Base-by-base conservation (phyloP, 2,113 vertebrate species). In the Colistium nudipinnis region DNA sequence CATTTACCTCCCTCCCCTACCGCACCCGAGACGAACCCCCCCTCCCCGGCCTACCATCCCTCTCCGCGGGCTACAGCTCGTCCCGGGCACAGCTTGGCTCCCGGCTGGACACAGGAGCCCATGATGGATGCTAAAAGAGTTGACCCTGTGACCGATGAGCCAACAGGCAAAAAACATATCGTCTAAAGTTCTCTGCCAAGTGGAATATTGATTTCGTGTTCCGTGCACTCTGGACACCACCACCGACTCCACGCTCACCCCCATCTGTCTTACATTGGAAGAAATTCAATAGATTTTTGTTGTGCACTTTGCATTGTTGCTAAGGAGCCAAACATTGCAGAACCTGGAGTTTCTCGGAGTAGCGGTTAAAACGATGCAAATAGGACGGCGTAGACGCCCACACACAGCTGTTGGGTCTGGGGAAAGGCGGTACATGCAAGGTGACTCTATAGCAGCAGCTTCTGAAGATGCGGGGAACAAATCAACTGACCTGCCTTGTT, bases 151-250 rank as follows among this genome's bases (percentile, higher is more conserved):
- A 91, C 91, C 86, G 52, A 72, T 63, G 80, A 87, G 78, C 89
- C 81, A 83, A 81, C 71, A 69, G 85, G 87, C 86, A 86, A 83
- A 92, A 86, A 89, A 75, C 76, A 71, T 66, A 72, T 70, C 74
- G 39, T 84, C 83, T 88, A 88, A 92, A 88, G 80, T 90, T 83
- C 84, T 89, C 82, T 90, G 90, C 90, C 91, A 90, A 87, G 84
- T 62, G 76, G 76, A 90, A 88, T 93, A 93, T 93, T 88, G 91
- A 93, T 93, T 92, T 89, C 56, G 65, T 80, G 89, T 90, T 92
- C 75, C 43, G 35, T 74, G 77, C 75, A 79, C 78, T 87, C 83
- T 85, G 78, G 78, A 84, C 79, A 65, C 48, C 51, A n/a, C 39
- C 61, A 25, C 19, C 71, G 27, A 33, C 60, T 44, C 51, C 27